phyloP scores from a whole-genome alignment of 2,797 vertebrate species.

The Kryptolebias ocellatus region DNA sequence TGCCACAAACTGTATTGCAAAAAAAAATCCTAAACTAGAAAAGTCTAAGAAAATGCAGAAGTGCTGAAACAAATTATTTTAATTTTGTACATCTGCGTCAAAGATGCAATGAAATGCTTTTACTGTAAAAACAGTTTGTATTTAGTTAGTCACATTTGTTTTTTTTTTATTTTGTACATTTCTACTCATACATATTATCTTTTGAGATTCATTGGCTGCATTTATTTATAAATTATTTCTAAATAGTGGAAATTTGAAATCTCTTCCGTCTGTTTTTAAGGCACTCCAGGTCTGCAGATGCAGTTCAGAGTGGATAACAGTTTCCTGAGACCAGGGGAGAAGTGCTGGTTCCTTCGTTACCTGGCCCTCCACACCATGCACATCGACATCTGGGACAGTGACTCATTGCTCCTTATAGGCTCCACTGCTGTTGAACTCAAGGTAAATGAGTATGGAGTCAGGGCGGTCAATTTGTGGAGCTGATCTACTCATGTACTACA shows the following conservation, averaged over 20 bases:
- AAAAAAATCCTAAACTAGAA: neutral
- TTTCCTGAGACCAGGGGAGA: constrained; percentile 87
- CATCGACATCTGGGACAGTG: constrained; percentile 92
- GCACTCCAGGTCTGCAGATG: constrained; percentile 86
- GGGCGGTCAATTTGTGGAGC: too few species aligned
- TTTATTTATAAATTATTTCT: neutral
- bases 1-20: too few species aligned
- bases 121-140: too few species aligned
- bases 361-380: constrained; percentile 89
- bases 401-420: constrained; percentile 91
- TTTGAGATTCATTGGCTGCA: too few species aligned
- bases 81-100: neutral
- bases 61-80: neutral
- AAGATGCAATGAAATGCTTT: too few species aligned
- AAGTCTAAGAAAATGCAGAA: neutral
- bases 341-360: constrained; percentile 87
- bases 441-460: constrained; percentile 73
- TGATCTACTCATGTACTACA: neutral
- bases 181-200: neutral
- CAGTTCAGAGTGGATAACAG: constrained; percentile 86
- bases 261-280: constrained; percentile 66
- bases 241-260: constrained; percentile 2
- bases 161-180: neutral
- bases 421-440: constrained; percentile 89
- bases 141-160: neutral